Evolutionary conservation across 2,888 invertebrate genomes (phyloP).

Genomic region (Lymantria monacha): DNA sequence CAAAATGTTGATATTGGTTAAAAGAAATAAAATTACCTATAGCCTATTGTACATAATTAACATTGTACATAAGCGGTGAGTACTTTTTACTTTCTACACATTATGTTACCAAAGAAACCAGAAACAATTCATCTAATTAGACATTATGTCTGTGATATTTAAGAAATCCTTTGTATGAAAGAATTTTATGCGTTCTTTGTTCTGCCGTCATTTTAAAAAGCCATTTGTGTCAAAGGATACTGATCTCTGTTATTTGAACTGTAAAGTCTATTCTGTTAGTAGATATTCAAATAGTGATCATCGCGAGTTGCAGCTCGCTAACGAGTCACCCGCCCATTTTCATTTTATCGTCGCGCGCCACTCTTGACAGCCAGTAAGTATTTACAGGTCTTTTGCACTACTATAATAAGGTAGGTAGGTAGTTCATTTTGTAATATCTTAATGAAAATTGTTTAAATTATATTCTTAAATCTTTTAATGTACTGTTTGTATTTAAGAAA

Average conservation of each 20-base stretch:
- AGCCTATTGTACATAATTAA: too few species aligned
- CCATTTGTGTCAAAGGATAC: slow-evolving; percentile 20
- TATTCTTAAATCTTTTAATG: too few species aligned
- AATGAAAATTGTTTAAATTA: neutral
- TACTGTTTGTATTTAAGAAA: too few species aligned
- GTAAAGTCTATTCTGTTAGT: slow-evolving; percentile 44
- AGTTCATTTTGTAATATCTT: neutral
- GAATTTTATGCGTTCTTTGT: slow-evolving; percentile 72
- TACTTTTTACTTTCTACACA: too few species aligned
- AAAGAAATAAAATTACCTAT: too few species aligned
- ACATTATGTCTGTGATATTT: slow-evolving; percentile 73
- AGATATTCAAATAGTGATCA: slow-evolving; percentile 59
- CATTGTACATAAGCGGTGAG: too few species aligned
- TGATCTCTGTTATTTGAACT: slow-evolving; percentile 32
- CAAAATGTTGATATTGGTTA: too few species aligned
- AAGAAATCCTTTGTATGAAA: slow-evolving; percentile 76
- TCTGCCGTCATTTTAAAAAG: slow-evolving; percentile 55
- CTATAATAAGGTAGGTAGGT: neutral
- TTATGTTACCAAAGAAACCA: too few species aligned
- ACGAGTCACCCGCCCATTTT: slow-evolving; percentile 69
- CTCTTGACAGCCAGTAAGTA: neutral
- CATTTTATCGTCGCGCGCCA: slow-evolving; percentile 56
- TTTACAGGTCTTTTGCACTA: neutral
- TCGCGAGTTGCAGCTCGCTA: slow-evolving; percentile 64
- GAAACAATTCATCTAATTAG: slow-evolving; percentile 73